Conservation (phyloP, 2,888 invertebrate species). For the Odontomyia ornata region DNA sequence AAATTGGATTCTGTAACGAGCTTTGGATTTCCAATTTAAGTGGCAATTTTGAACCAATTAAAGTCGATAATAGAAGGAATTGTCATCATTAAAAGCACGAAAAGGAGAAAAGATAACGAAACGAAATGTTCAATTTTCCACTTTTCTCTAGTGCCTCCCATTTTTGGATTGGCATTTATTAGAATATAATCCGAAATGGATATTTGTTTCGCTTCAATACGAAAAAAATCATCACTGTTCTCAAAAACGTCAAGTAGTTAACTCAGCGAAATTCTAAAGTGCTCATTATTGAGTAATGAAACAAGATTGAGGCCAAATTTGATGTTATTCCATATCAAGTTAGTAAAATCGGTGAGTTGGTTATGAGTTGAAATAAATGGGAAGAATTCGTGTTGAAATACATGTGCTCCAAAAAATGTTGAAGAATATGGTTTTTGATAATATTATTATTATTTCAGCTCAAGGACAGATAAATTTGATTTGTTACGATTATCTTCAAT, state of each 20-base stretch:
- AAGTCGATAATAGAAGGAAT: slow-evolving; percentile 31
- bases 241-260: neutral
- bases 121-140: neutral
- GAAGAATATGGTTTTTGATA: too few species aligned
- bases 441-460: too few species aligned
- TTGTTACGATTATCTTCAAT: too few species aligned
- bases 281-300: too few species aligned
- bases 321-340: too few species aligned
- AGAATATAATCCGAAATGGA: slow-evolving; percentile 26
- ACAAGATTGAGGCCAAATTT: too few species aligned
- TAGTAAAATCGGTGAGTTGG: too few species aligned
- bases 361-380: too few species aligned
- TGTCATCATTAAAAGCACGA: slow-evolving; percentile 1
- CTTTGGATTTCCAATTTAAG: slow-evolving; percentile 36
- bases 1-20: slow-evolving; percentile 36
- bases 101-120: neutral
- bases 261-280: neutral
- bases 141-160: neutral
- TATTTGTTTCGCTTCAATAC: neutral
- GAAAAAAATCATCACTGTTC: neutral
- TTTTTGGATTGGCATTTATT: slow-evolving; percentile 6
- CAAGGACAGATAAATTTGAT: too few species aligned
- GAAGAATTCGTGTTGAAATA: too few species aligned
- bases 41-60: slow-evolving; percentile 36
- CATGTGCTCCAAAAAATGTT: too few species aligned